Percentiles rank a stretch among this genome's conserved stretches.
Evolutionary conservation across 2,888 invertebrate species (phyloP).

Genomic region (Protodeltote pygarga): DNA sequence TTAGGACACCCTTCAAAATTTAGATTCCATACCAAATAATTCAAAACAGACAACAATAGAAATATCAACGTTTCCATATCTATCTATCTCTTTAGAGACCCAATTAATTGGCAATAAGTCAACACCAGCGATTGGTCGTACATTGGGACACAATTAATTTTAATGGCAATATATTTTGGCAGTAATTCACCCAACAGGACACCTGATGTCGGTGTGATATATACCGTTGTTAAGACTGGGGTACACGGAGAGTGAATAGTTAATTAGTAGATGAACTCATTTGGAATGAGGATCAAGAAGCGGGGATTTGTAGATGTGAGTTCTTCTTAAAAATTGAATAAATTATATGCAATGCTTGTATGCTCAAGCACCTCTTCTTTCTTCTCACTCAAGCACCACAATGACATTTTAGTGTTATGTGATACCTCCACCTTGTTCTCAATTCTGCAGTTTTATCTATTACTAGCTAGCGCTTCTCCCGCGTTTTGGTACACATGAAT

Average conservation of each 20-base stretch:
- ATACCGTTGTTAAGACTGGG: slow-evolving; percentile 20
- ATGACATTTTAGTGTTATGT: no score
- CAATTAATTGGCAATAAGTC: slow-evolving; percentile 54
- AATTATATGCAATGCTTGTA: no score
- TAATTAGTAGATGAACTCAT: slow-evolving; percentile 30
- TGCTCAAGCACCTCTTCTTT: no score
- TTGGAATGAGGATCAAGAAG: no score
- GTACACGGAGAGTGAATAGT: slow-evolving; percentile 28
- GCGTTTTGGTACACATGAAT: no score
- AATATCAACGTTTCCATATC: neutral
- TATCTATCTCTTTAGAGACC: slow-evolving; percentile 17
- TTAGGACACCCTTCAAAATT: no score
- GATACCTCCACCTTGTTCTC: no score
- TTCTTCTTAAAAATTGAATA: no score
- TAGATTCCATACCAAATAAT: neutral
- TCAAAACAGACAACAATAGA: neutral
- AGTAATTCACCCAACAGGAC: slow-evolving; percentile 53
- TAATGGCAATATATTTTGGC: slow-evolving; percentile 52
- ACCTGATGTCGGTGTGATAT: slow-evolving; percentile 55
- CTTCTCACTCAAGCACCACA: no score
- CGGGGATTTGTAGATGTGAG: no score
- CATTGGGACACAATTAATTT: slow-evolving; percentile 54
- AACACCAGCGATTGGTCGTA: slow-evolving; percentile 44
- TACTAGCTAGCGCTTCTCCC: no score
- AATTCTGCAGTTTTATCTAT: no score